Conservation (phyloP, 2,797 vertebrate species). For the Heteromormyrus szaboi region DNA sequence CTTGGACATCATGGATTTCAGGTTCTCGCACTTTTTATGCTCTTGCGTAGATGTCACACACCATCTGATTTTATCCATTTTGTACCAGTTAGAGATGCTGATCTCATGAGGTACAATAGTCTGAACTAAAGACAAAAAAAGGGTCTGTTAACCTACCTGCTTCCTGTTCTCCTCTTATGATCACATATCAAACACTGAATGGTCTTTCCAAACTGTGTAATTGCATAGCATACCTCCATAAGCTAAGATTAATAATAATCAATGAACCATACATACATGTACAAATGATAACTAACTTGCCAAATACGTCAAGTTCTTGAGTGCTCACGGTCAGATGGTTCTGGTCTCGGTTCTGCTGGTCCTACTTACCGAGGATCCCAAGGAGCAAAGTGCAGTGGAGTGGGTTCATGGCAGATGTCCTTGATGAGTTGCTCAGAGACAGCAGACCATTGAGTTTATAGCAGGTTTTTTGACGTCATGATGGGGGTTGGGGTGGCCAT, state of each 20-base stretch:
- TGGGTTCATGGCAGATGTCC: background rate
- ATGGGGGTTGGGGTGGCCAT: background rate
- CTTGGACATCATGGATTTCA: background rate
- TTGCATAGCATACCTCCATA: background rate
- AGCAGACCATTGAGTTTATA: background rate
- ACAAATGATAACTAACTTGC: background rate
- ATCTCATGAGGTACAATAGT: background rate
- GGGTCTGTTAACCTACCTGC: background rate
- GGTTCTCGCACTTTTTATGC: background rate
- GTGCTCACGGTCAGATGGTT: background rate
- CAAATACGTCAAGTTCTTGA: background rate
- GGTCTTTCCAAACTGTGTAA: background rate
- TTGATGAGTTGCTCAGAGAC: background rate
- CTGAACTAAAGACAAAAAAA: background rate
- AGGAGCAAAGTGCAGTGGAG: background rate
- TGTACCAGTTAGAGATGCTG: background rate
- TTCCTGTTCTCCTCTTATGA: background rate
- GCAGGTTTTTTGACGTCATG: background rate
- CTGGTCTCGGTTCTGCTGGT: background rate
- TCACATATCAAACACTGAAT: background rate
- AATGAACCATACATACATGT: background rate
- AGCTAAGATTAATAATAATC: background rate
- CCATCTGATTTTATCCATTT: background rate
- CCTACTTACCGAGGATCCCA: background rate
- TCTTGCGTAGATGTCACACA: background rate